Evolutionary conservation across 2,888 invertebrate species (phyloP), one percentile per base, ranked within the genome.

Genomic region (Drosophila atroscutellata): DNA sequence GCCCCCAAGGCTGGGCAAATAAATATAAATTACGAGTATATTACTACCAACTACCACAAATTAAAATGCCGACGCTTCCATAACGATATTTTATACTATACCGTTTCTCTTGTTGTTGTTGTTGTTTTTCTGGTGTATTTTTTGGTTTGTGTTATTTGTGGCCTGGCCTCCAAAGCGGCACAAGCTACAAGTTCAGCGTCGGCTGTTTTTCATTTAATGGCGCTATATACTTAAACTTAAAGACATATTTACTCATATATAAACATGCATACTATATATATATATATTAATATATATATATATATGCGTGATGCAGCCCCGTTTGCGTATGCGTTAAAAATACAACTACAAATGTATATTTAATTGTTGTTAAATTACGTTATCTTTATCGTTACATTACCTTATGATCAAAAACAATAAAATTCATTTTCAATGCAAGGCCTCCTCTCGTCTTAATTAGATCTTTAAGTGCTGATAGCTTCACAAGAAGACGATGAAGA

Each of bases 291-390:
- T 45, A 20, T 30, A 49, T 47, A 47, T 49, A 30, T 9, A 5
- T 15, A 20, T 20, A 34, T 52, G 4, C 15, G 15, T 24, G 24
- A 24, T 58, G 63, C 71, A 71, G 64, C 20, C 26, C 42, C 56
- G 72, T 76, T 60, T 74, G 55, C 42, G 42, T 42, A 66, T 66
- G 36, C 62, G 74, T 18, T 45, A 15, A 39, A 49, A 57, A 54
- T 65, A 62, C 75, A 75, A 36, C 57, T 58, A 65, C 61, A 66
- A 70, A 73, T 84, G 81, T 88, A 84, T 54, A 90, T 86, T 86
- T 86, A 90, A 86, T 88, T 86, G 90, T 90, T 87, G 86, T 79
- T 83, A 81, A 83, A 67, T 79, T 81, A 84, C 85, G 78, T 84
- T 85, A 80, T 59, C 77, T 64, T 78, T 81, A 84, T 73, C 58